A percentile compares a stretch with the other conserved stretches of the same genome.
Evolutionary conservation across 2,888 invertebrate species (phyloP).

Genomic region (Incurvaria masculella): DNA sequence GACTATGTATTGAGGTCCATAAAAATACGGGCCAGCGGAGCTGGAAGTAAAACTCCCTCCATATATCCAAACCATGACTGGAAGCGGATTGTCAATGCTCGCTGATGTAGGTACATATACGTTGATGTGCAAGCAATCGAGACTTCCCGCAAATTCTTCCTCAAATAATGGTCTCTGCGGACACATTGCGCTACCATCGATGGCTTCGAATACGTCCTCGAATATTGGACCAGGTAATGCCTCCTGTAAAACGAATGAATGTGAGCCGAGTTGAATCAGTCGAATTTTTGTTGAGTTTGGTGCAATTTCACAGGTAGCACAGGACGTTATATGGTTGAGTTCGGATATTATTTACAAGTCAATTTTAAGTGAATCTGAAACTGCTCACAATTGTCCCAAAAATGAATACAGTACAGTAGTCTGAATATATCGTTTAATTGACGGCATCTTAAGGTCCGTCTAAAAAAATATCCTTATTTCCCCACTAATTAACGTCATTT

Average conservation of each 20-base stretch:
- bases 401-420: too few relatives aligned
- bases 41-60: constrained; percentile 27
- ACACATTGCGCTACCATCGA: constrained; percentile 29
- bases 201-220: constrained; percentile 25
- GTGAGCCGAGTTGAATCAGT: too few relatives aligned
- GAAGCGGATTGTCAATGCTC: constrained; percentile 20
- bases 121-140: constrained; percentile 28
- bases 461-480: too few relatives aligned
- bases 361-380: too few relatives aligned
- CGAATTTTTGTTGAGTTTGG: not conserved
- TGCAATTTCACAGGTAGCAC: too few relatives aligned
- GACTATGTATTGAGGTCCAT: constrained; percentile 26
- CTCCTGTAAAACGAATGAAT: constrained; percentile 21
- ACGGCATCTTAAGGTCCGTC: too few relatives aligned
- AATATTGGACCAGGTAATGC: constrained; percentile 22
- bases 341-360: too few relatives aligned
- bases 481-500: too few relatives aligned
- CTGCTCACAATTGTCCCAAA: too few relatives aligned
- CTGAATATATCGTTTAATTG: too few relatives aligned
- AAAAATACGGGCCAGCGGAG: constrained; percentile 17
- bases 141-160: constrained; percentile 18
- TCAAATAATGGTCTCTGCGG: constrained; percentile 25
- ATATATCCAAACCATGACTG: constrained; percentile 31
- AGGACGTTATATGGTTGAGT: too few relatives aligned
- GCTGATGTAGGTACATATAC: constrained; percentile 26